Evolutionary conservation across 2,797 vertebrate species (phyloP).

Genomic region (Thalassophryne amazonica): DNA sequence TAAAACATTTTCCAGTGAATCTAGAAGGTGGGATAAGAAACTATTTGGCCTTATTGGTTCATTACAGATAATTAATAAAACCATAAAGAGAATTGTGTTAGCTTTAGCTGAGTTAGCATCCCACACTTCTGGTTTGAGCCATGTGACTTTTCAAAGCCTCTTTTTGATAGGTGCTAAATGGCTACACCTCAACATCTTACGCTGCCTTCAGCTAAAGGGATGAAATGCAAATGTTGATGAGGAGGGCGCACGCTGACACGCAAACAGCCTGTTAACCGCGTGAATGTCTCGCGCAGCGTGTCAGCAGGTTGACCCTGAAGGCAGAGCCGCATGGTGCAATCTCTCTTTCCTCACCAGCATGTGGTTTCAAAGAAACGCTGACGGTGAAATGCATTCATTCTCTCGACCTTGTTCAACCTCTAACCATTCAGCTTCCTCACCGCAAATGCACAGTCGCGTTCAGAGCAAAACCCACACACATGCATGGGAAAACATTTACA

Average conservation of each 20-base stretch:
- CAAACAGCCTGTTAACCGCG: not conserved
- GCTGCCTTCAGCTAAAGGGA: conserved; percentile 5
- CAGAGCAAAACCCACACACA: not conserved
- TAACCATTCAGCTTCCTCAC: not conserved
- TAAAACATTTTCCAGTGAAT: no score
- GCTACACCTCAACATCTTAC: conserved; percentile 10
- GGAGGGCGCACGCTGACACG: conserved; percentile 1
- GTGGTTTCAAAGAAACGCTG: not conserved
- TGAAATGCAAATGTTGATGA: not conserved
- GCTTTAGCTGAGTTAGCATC: no score
- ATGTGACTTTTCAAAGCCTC: not conserved
- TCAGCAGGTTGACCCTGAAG: conserved; percentile 21
- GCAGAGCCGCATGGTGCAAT: not conserved
- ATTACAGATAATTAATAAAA: no score
- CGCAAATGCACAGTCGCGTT: not conserved
- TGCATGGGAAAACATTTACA: no score
- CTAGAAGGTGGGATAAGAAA: no score
- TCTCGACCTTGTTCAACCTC: not conserved
- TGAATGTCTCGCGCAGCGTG: not conserved
- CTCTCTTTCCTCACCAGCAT: not conserved
- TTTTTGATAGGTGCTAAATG: not conserved
- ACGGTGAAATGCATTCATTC: not conserved
- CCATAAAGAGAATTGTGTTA: no score
- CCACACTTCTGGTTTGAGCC: conserved; percentile 25
- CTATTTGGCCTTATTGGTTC: no score